Base-by-base conservation (phyloP, 2,888 invertebrate species). In the Scrobipalpa atriplicella region DNA sequence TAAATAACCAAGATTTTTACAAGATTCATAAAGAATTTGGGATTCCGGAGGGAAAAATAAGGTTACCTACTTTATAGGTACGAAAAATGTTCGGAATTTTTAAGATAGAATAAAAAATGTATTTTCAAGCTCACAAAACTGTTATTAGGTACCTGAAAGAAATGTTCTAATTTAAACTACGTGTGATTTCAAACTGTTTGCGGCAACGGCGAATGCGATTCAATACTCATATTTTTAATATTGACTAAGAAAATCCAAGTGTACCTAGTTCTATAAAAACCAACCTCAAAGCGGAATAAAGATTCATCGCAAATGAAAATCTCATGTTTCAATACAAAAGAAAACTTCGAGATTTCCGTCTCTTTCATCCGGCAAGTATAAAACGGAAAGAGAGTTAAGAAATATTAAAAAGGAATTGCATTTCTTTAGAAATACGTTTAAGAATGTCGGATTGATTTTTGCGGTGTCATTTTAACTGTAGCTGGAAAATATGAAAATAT, bases 351-450 rank as follows among this genome's bases (percentile, higher is more conserved):
- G 36, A n/a, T 36, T 13, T n/a, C 21, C 36, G 7, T 29, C 21
- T 29, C 36, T 58, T 58, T 29, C 36, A 29, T n/a, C 21, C 36
- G 10, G n/a, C 29, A 13, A 58, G 13, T 29, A 58, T 36, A 11
- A 29, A 36, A 36, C 10, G 29, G n/a, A 58, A 36, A 36, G 29
- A n/a, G 29, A 58, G 54, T 54, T 19, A 21, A 21, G 7, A 11
- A 36, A 29, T 36, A 58, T 58, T 58, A 21, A 36, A 58, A 58
- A 54, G 54, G 11, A 54, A 36, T 58, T 29, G 10, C 58, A 58
- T 58, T 58, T 58, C 21, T 58, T 11, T 29, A 29, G 58, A 58
- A 36, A 29, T 29, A 29, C 29, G 29, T 29, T n/a, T 13, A 8
- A 36, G 21, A 11, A 54, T 10, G 11, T 8, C 3, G 19, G 54